Evolutionary conservation across 2,113 vertebrate genomes (phyloP), one percentile per base, ranked within the genome.

Genomic region (Rhineura floridana): DNA sequence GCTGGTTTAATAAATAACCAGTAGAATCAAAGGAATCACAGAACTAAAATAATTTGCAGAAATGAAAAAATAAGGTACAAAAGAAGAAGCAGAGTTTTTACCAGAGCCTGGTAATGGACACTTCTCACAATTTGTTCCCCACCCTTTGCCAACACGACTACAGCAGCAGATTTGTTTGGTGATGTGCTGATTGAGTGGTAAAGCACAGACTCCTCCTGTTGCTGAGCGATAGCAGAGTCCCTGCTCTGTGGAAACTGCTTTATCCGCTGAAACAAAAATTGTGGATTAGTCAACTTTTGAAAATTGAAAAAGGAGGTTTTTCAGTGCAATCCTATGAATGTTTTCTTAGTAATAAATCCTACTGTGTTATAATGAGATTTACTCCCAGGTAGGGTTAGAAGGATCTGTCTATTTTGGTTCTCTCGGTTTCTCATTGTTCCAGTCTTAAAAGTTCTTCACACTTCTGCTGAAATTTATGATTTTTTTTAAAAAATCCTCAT

Each of bases 141-240:
- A 99, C n/a, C 98, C 99, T 92, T 99, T 99, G 59, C 99, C 99
- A 0, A 99, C 98, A 0, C 98, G 98, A 91, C 98, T 99, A 96
- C 99, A 99, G 97, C 99, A 99, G 96, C 99, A 99, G 93, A 99
- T 99, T 95, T 99, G 99, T 92, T 98, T 99, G 91, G 99, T 99
- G 97, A 99, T 99, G 96, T 84, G 97, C 90, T 97, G 97, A 81
- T 97, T 95, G 89, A 99, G 98, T 67, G 98, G 99, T 89, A 99
- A 93, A 48, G 97, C 94, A 88, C 99, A 99, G 82, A 95, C 82
- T 0, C 95, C 94, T 0, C 93, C 95, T 0, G 92, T 96, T 78
- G 97, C 94, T 0, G 98, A 96, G 87, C 99, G 97, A 94, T 98
- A 98, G 63, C 99, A 99, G 11, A 97, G 92, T 0, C 96, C 98